Base-by-base conservation (phyloP, 2,888 invertebrate genomes). In the Latrodectus elegans region DNA sequence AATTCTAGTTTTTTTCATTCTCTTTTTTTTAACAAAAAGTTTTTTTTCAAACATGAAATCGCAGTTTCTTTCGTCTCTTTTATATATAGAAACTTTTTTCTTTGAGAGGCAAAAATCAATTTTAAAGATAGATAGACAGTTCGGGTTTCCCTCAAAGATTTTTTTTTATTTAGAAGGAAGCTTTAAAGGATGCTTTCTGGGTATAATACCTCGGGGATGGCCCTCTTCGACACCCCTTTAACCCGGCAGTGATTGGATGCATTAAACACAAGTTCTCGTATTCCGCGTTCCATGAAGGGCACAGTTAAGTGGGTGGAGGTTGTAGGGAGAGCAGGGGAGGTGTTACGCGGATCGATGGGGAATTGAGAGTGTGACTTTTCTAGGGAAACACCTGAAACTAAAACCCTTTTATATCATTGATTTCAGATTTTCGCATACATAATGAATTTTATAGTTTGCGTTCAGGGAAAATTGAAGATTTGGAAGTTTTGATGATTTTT, bases 351-450 rank as follows among this genome's bases (percentile, higher is more conserved):
- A 84, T 84, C 84, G 84, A 84, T 84, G 38, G 17, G n/a, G 53
- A 10, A 55, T 64, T 49, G 71, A 72, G 76, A 71, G 84, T 84
- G 84, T 78, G 84, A 84, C 84, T 84, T 84, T 84, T 84, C 52
- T 53, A 77, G 83, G 64, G 70, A 38, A 78, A 78, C 71, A 84
- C 84, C 84, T 84, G 84, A 72, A 78, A 73, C 71, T 84, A 84
- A 84, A 72, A 77, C 71, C 52, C 77, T 84, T 78, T 67, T 53
- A 73, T 71, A 22, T 65, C 84, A 84, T 84, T 84, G 84, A 84
- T 84, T 84, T 84, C 74, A 65, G 77, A 84, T 84, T 84, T 78
- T 53, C 55, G 14, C 52, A 55, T n/a, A 11, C 67, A 12, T 55
- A 17, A 52, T 26, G 51, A 26, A 14, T 73, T 74, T 65, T 26